A percentile compares a stretch with the other conserved stretches of the same genome.
These are phyloP conservation scores for Poecilia gillii DNA, from an alignment of 2,797 vertebrate genomes.

Conservation along the genomic window DNA sequence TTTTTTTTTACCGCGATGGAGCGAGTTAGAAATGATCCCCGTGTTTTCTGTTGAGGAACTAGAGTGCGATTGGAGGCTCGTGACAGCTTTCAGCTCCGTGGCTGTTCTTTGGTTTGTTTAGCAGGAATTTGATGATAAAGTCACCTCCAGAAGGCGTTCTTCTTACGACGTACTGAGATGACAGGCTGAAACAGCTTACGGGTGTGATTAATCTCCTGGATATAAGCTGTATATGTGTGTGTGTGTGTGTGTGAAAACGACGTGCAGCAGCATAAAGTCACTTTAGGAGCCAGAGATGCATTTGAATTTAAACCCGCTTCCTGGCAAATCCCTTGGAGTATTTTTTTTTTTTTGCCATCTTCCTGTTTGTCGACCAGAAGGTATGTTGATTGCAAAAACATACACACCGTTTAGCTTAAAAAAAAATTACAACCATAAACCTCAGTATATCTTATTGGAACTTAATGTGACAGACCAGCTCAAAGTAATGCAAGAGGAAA, in stretches of 20 bases:
- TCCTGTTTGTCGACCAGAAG: constrained; percentile 30
- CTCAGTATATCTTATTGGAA: neutral
- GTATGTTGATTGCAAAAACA: neutral
- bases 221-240: constrained; percentile 8
- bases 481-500: neutral
- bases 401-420: neutral
- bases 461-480: neutral
- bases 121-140: constrained; percentile 41
- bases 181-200: constrained; percentile 39
- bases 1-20: no score
- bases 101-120: constrained; percentile 43
- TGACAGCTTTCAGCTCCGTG: constrained; percentile 26
- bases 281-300: neutral
- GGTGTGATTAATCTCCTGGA: constrained; percentile 33
- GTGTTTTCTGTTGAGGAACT: constrained; percentile 23
- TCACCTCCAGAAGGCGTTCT: constrained; percentile 28
- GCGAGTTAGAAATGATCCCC: constrained; percentile 1
- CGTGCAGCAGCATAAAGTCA: neutral
- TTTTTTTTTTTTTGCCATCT: neutral
- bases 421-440: neutral
- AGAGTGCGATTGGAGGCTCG: constrained; percentile 2
- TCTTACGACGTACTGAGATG: constrained; percentile 42
- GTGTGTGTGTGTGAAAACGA: constrained; percentile 13
- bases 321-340: constrained; percentile 7
- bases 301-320: constrained; percentile 11